Evolutionary conservation across 2,888 invertebrate genomes (phyloP).

Genomic region (Calameuta pallipes): DNA sequence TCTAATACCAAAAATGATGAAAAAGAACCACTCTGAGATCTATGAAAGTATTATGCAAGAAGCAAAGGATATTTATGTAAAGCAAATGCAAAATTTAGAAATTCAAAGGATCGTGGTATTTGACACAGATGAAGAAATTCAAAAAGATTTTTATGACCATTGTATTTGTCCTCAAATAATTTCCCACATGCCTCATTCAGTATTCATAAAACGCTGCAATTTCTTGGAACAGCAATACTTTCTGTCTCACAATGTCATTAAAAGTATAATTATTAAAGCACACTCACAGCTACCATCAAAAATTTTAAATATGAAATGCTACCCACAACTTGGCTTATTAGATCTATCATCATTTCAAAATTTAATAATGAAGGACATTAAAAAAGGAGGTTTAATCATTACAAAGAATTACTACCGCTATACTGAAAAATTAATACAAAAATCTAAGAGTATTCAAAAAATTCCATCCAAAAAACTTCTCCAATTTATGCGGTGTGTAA

Average conservation of each 20-base stretch:
- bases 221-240: conserved; percentile 46
- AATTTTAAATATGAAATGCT: conserved; percentile 58
- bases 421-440: conserved; percentile 53
- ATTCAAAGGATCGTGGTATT: conserved; percentile 17
- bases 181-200: background rate
- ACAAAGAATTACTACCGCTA: conserved; percentile 66
- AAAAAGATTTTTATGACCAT: background rate
- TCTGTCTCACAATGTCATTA: conserved; percentile 47
- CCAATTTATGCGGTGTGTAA: conserved; percentile 63
- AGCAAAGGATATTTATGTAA: conserved; percentile 43
- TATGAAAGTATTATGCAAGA: conserved; percentile 46
- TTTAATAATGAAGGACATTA: conserved; percentile 54
- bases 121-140: background rate
- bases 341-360: conserved; percentile 50
- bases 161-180: background rate
- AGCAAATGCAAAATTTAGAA: conserved; percentile 38
- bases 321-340: conserved; percentile 36
- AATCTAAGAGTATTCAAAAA: conserved; percentile 35
- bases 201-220: conserved; percentile 35
- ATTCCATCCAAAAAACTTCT: conserved; percentile 52
- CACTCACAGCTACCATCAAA: conserved; percentile 61
- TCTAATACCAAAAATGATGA: conserved; percentile 39
- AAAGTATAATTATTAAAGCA: conserved; percentile 46
- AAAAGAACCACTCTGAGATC: conserved; percentile 36
- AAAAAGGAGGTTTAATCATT: conserved; percentile 60